Percentiles rank a stretch among this genome's conserved stretches.
Conservation (phyloP, 2,797 vertebrate species). For the Champsocephalus esox region DNA sequence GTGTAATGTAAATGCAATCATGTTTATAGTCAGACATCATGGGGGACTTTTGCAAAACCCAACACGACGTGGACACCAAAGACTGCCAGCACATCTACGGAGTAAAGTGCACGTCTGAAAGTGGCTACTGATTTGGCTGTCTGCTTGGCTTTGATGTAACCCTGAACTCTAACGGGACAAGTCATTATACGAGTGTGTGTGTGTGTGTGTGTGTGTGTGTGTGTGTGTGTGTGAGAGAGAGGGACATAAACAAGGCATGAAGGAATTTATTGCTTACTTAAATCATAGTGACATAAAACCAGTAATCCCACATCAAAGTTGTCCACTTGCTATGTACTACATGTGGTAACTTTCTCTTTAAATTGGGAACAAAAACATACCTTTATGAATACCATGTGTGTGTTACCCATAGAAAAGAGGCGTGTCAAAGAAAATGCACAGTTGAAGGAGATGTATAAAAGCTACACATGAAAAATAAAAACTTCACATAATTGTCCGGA, state of each 20-base stretch:
- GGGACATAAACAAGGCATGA: constrained; percentile 38
- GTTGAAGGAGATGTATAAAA: constrained; percentile 1
- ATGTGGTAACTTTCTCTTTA: constrained; percentile 34
- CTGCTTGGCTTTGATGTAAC: constrained; percentile 59
- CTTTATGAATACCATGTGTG: constrained; percentile 29
- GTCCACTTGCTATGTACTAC: constrained; percentile 27
- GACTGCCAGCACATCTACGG: constrained; percentile 13
- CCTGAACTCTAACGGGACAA: constrained; percentile 47
- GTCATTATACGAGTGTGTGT: constrained; percentile 20
- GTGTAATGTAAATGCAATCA: not conserved
- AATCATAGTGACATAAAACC: constrained; percentile 52
- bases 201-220: constrained; percentile 6
- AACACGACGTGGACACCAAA: constrained; percentile 9
- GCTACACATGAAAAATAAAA: not conserved
- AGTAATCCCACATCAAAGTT: constrained; percentile 57
- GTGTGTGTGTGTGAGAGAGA: constrained; percentile 10
- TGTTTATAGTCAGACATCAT: not conserved
- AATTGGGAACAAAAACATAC: constrained; percentile 24
- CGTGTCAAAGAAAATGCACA: constrained; percentile 2
- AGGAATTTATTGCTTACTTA: constrained; percentile 61
- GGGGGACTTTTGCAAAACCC: constrained; percentile 12
- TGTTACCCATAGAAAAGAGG: not conserved
- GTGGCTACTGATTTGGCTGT: constrained; percentile 27
- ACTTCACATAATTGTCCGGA: not conserved
- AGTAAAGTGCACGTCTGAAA: constrained; percentile 35